These are phyloP conservation scores for Cheilosia vulpina DNA, from an alignment of 2,888 invertebrate genomes.

Conservation along the genomic window DNA sequence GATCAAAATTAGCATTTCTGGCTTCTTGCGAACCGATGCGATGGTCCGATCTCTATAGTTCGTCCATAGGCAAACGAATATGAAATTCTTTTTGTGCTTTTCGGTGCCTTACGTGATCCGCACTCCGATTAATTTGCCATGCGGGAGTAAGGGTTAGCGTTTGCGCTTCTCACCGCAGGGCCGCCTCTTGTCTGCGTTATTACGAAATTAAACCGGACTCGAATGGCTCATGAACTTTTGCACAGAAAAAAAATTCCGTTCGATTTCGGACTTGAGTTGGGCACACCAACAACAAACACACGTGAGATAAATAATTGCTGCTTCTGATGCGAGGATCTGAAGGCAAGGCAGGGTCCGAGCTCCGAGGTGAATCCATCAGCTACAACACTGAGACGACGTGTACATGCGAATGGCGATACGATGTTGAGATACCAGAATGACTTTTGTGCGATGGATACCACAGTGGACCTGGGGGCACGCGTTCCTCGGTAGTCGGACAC, in stretches of 20 bases:
- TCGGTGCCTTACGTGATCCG: conserved; percentile 64
- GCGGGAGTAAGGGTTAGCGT: conserved; percentile 71
- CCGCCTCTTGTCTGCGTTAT: conserved; percentile 42
- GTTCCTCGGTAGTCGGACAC: conserved; percentile 14
- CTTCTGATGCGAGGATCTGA: conserved; percentile 7
- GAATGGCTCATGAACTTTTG: conserved; percentile 60
- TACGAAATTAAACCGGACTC: conserved; percentile 72
- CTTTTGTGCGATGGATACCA: conserved; percentile 24
- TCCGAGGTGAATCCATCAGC: conserved; percentile 4
- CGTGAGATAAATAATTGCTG: conserved; percentile 70
- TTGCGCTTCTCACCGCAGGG: conserved; percentile 22
- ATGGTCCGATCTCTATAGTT: conserved; percentile 42
- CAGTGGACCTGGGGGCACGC: conserved; percentile 19
- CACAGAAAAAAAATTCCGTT: conserved; percentile 32
- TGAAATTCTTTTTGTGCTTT: conserved; percentile 43
- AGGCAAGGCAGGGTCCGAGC: not conserved
- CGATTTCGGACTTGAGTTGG: conserved; percentile 41
- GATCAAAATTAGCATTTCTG: conserved; percentile 68
- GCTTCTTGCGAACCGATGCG: conserved; percentile 9
- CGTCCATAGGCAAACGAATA: conserved; percentile 48
- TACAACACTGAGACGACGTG: not conserved
- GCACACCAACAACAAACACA: conserved; percentile 35
- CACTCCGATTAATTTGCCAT: conserved; percentile 67
- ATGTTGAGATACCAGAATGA: conserved; percentile 43
- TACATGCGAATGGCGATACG: conserved; percentile 25